phyloP scores from a whole-genome alignment of 2,797 vertebrate genomes.

The Amblyraja radiata region DNA sequence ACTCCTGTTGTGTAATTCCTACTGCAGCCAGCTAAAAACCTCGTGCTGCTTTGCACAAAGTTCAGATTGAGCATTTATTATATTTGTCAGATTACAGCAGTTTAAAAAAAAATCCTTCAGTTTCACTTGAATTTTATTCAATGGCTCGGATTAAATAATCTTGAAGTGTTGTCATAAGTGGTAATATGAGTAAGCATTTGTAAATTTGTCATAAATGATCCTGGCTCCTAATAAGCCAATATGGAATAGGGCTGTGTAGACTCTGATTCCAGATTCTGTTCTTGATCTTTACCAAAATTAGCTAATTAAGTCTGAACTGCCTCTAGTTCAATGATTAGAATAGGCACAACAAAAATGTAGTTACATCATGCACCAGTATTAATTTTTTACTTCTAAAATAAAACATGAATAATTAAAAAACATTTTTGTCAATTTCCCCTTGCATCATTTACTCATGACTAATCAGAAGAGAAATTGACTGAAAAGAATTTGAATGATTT shows the following conservation, averaged over 20 bases:
- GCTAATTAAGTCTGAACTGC: background rate
- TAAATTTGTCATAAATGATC: background rate
- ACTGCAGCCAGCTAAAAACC: background rate
- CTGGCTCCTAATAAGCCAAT: background rate
- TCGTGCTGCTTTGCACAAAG: background rate
- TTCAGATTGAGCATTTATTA: background rate
- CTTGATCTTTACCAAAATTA: background rate
- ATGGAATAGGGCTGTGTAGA: background rate
- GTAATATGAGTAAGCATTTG: background rate
- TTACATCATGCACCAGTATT: background rate
- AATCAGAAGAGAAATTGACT: background rate
- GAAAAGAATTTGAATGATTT: background rate
- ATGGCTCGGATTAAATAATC: background rate
- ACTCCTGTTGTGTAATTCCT: background rate
- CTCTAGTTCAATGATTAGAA: background rate
- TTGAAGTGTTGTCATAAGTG: background rate
- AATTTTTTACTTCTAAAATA: too few species aligned
- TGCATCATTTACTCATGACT: background rate
- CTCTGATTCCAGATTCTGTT: background rate
- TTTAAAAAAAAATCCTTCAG: too few species aligned
- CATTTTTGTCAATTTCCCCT: background rate
- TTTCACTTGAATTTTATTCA: background rate
- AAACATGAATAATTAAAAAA: too few species aligned
- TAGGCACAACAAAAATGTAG: background rate
- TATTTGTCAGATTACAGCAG: too few species aligned